Evolutionary conservation across 2,797 vertebrate genomes (phyloP).

Genomic region (Lithobates pipiens): DNA sequence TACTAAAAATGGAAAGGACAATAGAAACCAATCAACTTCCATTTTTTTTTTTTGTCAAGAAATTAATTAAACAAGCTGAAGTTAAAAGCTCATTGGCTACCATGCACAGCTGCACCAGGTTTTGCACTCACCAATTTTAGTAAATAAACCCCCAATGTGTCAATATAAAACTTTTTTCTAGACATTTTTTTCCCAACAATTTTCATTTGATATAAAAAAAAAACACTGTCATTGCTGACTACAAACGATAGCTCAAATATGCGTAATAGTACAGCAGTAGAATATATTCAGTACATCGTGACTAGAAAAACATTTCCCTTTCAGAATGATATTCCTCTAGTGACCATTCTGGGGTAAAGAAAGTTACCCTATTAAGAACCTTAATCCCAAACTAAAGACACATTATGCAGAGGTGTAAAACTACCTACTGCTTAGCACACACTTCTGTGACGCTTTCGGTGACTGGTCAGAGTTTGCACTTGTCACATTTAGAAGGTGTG

Average conservation of each 20-base stretch:
- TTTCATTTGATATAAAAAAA: too few species aligned
- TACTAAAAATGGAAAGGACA: too few species aligned
- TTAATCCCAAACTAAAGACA: constrained; percentile 39
- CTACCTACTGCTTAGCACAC: not conserved
- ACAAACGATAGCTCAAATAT: not conserved
- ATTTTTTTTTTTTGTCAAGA: too few species aligned
- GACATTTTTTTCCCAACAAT: too few species aligned
- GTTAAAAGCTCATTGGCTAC: too few species aligned
- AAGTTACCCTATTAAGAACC: constrained; percentile 25
- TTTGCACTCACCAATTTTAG: too few species aligned
- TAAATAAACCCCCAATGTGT: too few species aligned
- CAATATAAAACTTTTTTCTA: too few species aligned
- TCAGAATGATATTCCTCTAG: not conserved
- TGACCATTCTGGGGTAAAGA: constrained; percentile 2
- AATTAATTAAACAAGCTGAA: too few species aligned
- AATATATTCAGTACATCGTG: not conserved
- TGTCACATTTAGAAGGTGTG: constrained; percentile 15
- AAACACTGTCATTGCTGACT: too few species aligned
- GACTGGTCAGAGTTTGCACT: not conserved
- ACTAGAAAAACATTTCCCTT: not conserved
- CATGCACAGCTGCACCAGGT: too few species aligned
- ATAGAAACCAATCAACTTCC: too few species aligned
- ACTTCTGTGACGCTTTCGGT: constrained; percentile 16
- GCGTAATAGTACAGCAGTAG: not conserved
- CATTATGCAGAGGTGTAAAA: constrained; percentile 6